These are phyloP conservation scores for Bellardia pandia DNA, from an alignment of 2,888 invertebrate species.

Conservation along the genomic window DNA sequence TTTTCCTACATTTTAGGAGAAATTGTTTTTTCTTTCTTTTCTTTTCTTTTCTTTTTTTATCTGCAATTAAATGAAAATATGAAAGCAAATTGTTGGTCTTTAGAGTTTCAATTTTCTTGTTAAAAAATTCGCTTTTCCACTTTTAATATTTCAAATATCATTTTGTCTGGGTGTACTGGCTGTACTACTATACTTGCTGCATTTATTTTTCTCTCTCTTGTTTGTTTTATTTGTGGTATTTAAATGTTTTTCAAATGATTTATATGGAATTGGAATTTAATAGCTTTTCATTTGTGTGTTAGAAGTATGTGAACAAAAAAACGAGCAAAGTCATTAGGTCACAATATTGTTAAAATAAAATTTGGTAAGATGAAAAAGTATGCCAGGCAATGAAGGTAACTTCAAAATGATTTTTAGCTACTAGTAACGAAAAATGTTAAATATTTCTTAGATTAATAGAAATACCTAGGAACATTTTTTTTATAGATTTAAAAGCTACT, in stretches of 20 bases:
- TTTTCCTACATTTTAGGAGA: too few relatives aligned
- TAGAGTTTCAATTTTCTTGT: neutral
- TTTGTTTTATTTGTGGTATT: neutral
- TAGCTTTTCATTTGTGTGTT: neutral
- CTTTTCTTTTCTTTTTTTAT: neutral
- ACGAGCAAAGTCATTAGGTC: conserved; percentile 33
- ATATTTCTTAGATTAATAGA: too few relatives aligned
- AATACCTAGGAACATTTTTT: too few relatives aligned
- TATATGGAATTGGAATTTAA: conserved; percentile 38
- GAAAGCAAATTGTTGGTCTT: conserved; percentile 31
- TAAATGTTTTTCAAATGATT: conserved; percentile 43
- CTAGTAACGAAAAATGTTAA: too few relatives aligned
- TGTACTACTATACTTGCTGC: neutral
- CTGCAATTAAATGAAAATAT: conserved; percentile 53
- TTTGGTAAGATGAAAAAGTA: neutral
- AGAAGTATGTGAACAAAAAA: neutral
- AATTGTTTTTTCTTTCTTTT: too few relatives aligned
- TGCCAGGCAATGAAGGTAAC: too few relatives aligned
- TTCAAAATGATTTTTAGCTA: too few relatives aligned
- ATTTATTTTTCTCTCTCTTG: neutral
- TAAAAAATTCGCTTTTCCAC: neutral
- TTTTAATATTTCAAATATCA: conserved; percentile 26
- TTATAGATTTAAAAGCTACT: too few relatives aligned
- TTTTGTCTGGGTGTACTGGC: neutral
- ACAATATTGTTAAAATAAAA: neutral